Evolutionary conservation across 2,888 invertebrate genomes (phyloP).

Genomic region (Crocallis elinguaria): DNA sequence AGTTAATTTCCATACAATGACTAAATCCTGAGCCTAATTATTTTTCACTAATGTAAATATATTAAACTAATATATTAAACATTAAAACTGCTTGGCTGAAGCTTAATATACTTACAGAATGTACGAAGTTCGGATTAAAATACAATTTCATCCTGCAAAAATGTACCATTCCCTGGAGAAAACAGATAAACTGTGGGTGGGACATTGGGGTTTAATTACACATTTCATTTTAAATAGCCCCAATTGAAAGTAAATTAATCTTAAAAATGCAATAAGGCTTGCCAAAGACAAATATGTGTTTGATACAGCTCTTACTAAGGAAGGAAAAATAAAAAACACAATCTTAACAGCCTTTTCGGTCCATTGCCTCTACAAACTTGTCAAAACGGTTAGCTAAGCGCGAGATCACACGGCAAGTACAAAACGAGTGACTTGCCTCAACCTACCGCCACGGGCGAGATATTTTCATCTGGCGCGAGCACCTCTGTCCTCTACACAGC

Average conservation of each 20-base stretch:
- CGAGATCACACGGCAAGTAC: conserved; percentile 77
- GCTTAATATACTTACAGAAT: no score
- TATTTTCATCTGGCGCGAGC: conserved; percentile 18
- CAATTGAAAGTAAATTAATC: background rate
- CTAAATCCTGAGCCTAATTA: no score
- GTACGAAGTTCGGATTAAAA: no score
- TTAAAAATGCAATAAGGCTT: background rate
- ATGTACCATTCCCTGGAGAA: no score
- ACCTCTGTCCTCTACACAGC: conserved; percentile 4
- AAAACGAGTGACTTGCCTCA: conserved; percentile 72
- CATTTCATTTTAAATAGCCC: no score
- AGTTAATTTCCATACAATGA: no score
- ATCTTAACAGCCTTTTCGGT: conserved; percentile 41
- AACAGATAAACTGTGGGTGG: no score
- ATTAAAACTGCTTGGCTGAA: no score
- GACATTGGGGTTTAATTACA: no score
- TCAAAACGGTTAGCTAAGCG: conserved; percentile 83
- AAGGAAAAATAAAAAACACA: conserved; percentile 39
- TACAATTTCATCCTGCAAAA: no score
- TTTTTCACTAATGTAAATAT: no score
- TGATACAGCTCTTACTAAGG: conserved; percentile 14
- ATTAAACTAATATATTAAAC: no score
- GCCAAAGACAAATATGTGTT: background rate
- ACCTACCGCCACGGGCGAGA: conserved; percentile 49
- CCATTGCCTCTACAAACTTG: conserved; percentile 75